These are phyloP conservation scores for Leiothrix lutea DNA, from an alignment of 2,113 vertebrate genomes.

Conservation along the genomic window DNA sequence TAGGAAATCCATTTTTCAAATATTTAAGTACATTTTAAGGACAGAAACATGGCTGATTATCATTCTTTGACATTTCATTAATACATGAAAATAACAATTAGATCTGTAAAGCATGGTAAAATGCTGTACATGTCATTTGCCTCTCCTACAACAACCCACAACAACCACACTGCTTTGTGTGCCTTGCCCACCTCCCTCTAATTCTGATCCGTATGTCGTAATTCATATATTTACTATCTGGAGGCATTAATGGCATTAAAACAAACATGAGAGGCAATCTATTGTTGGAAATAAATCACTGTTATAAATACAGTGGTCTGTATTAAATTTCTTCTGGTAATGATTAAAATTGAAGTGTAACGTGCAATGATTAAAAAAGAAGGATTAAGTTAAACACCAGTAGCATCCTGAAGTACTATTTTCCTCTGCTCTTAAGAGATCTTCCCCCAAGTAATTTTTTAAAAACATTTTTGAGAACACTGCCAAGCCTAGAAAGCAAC, in stretches of 20 bases:
- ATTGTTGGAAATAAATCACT: neutral
- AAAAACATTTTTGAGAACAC: neutral
- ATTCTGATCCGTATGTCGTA: neutral
- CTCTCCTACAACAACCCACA: neutral
- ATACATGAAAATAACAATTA: neutral
- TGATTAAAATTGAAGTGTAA: neutral
- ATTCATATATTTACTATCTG: neutral
- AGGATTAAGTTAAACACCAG: neutral
- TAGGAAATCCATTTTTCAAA: neutral
- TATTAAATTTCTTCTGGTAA: neutral
- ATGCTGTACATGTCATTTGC: neutral
- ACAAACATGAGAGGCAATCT: neutral
- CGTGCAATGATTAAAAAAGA: neutral
- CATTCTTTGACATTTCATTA: neutral
- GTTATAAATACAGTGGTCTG: neutral
- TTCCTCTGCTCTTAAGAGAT: neutral
- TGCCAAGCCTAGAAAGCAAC: neutral
- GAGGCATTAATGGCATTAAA: neutral
- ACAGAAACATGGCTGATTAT: neutral
- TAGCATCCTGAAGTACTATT: neutral
- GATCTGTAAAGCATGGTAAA: neutral
- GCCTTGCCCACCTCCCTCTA: neutral
- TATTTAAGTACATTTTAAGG: neutral
- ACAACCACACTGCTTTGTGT: neutral
- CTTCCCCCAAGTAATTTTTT: neutral